phyloP scores from a whole-genome alignment of 2,113 vertebrate genomes.

The Daubentonia madagascariensis region DNA sequence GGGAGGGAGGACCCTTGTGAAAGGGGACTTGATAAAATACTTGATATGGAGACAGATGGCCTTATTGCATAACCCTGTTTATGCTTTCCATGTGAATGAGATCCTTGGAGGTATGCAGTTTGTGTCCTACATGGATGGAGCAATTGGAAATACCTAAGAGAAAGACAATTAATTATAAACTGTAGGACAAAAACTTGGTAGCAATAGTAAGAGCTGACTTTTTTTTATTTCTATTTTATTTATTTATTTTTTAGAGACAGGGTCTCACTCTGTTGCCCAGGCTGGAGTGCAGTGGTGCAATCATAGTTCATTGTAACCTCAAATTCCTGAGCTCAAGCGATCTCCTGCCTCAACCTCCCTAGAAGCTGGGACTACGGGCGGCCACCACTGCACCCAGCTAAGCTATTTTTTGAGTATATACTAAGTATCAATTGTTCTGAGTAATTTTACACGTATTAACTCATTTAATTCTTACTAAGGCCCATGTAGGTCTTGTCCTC shows the following conservation, averaged over 20 bases:
- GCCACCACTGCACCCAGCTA: too few species aligned
- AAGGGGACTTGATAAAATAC: neutral
- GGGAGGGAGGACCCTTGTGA: neutral
- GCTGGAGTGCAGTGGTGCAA: too few species aligned
- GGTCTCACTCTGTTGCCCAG: too few species aligned
- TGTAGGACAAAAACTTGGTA: neutral
- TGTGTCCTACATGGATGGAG: neutral
- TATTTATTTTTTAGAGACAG: too few species aligned
- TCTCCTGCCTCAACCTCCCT: too few species aligned
- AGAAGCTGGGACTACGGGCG: too few species aligned
- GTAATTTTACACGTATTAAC: neutral
- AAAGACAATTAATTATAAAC: neutral
- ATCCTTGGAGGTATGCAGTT: neutral
- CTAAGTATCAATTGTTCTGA: neutral
- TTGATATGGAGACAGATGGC: neutral
- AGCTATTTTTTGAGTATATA: neutral
- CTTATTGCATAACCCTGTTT: neutral
- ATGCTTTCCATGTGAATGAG: neutral
- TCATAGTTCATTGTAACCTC: too few species aligned
- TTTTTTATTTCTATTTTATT: too few species aligned
- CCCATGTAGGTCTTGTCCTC: neutral
- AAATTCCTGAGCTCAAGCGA: too few species aligned
- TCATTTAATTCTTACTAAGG: neutral
- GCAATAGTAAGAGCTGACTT: neutral
- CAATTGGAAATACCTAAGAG: neutral